Conservation (phyloP, 1,140 invertebrate species). For the Tetragnatha versicolor region DNA sequence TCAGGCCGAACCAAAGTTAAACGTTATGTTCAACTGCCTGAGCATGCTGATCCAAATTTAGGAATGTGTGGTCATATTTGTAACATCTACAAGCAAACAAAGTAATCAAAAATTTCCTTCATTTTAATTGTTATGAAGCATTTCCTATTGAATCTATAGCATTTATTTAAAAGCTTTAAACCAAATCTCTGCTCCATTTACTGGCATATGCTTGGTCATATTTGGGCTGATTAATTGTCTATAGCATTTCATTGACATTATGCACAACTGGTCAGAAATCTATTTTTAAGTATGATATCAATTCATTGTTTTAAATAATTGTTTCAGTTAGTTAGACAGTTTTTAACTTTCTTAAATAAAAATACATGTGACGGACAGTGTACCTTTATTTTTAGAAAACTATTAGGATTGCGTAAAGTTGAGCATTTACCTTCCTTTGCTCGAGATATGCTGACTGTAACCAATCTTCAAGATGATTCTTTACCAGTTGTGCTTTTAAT, state of each 20-base stretch:
- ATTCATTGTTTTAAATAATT: too few species aligned
- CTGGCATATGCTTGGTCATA: too few species aligned
- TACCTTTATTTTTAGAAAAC: conserved; percentile 39
- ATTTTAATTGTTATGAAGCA: neutral
- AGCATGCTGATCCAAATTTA: conserved; percentile 40
- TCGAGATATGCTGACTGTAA: conserved; percentile 2
- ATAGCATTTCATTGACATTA: too few species aligned
- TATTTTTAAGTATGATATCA: too few species aligned
- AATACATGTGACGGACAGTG: too few species aligned
- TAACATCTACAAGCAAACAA: conserved; percentile 41
- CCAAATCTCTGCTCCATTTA: too few species aligned
- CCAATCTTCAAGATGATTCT: conserved; percentile 29
- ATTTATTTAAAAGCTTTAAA: too few species aligned
- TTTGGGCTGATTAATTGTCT: too few species aligned
- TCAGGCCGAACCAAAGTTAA: conserved; percentile 23
- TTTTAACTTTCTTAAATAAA: too few species aligned
- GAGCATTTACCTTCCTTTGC: conserved; percentile 35
- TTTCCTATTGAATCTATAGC: neutral
- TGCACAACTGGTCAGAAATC: too few species aligned
- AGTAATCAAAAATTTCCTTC: conserved; percentile 4
- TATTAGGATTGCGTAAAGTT: conserved; percentile 31
- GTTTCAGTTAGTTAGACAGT: too few species aligned
- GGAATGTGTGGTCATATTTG: conserved; percentile 29
- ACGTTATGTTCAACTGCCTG: conserved; percentile 21
- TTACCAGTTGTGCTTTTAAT: conserved; percentile 29